Evolutionary conservation across 1,140 invertebrate species (phyloP), one percentile per base, ranked within the genome.

Genomic region (Leptinotarsa lineolata): DNA sequence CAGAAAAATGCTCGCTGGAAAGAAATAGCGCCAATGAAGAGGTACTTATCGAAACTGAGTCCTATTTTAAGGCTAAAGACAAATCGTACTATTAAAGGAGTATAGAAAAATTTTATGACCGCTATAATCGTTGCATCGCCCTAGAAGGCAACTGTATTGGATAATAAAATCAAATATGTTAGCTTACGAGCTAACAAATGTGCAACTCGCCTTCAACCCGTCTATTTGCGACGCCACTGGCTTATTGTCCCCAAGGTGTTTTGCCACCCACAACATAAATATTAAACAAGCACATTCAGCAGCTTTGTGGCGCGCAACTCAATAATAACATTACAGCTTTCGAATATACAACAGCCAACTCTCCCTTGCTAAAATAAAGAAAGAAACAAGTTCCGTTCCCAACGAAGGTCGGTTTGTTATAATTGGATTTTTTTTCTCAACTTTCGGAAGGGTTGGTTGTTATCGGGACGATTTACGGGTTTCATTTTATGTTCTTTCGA

Each of bases 241-340:
- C 48, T 54, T 8, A 18, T 54, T 18, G 48, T 65, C 63, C 63
- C 63, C 63, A 22, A n/a, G 15, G 16, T 54, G 48, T 54, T 54
- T 65, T 21, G 13, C 61, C 63, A n/a, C 63, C 63, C 63, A 65
- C 63, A 24, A 22, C 63, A 65, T 65, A 65, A 65, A 65, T 65
- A 65, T 65, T 65, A 65, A 65, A 65, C 63, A 65, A 65, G 63
- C 24, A 65, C 63, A 65, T 65, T 65, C 63, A 39, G 63, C 63
- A 65, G 63, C 63, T 65, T 65, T 65, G 63, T 65, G 63, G 63
- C 24, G 63, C 63, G 22, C 63, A 65, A 65, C 63, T 65, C 63
- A 39, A 65, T 65, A 65, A 65, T 65, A 65, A 65, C 63, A 65
- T 65, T 65, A 65, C 63, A 65, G 24, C 24, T 65, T 39, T 65